Evolutionary conservation across 2,888 invertebrate species (phyloP).

Genomic region (Cantharis rufa): DNA sequence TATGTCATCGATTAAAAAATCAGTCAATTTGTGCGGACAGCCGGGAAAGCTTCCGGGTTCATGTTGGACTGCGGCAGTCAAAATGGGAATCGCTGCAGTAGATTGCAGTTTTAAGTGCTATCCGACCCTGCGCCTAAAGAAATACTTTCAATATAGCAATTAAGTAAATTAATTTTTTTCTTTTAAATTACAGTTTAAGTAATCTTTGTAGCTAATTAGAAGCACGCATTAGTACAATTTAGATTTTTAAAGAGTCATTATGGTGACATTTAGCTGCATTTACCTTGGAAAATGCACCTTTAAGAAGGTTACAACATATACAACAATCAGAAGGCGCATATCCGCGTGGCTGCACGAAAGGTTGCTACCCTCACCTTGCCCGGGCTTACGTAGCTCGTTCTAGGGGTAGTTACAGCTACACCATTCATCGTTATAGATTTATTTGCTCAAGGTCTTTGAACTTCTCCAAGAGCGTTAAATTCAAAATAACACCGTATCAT

Average conservation of each 20-base stretch:
- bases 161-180: background rate
- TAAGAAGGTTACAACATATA: conserved; percentile 30
- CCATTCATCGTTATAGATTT: conserved; percentile 23
- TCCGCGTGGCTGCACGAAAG: conserved; percentile 42
- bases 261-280: background rate
- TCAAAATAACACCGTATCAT: background rate
- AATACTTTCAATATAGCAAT: background rate
- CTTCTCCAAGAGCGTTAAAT: background rate
- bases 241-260: background rate
- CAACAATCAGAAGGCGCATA: conserved; percentile 36
- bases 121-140: background rate
- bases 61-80: background rate
- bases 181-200: background rate
- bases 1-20: background rate
- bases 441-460: conserved; percentile 6
- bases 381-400: conserved; percentile 42
- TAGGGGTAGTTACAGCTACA: conserved; percentile 34
- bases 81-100: background rate
- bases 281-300: conserved; percentile 20
- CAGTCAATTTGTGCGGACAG: background rate
- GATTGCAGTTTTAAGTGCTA: background rate
- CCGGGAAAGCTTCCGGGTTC: background rate
- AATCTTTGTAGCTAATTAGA: background rate
- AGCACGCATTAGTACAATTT: background rate
- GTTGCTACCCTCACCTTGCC: conserved; percentile 49